Evolutionary conservation across 2,113 vertebrate species (phyloP), one percentile per base, ranked within the genome.

Genomic region (Centropristis striata): DNA sequence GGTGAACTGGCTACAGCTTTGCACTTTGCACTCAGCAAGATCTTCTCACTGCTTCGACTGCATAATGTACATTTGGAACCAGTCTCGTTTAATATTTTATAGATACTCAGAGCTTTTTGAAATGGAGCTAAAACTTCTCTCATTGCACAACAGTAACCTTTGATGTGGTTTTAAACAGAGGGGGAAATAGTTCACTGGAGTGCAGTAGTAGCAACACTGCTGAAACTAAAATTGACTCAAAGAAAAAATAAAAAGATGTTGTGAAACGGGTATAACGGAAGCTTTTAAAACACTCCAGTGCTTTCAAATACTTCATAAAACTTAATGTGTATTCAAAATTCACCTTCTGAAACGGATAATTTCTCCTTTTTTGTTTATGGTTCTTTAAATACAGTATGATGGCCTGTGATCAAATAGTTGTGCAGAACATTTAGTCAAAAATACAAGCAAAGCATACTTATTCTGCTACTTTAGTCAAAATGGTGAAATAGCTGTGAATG

Each of bases 71-170:
- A 73, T 71, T 50, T 85, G 63, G 41, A 68, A 76, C 32, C 61
- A 63, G 46, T 50, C 55, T 64, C 1, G 15, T 76, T 89, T 58
- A 81, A 90, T 88, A 89, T 88, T 88, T 92, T 55, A 88, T 81
- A 50, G 68, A 77, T 60, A 46, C 63, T 42, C 66, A 23, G 51
- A 74, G 70, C 21, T 78, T 75, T 75, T 37, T 53, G 23, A 85
- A 86, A 78, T 6, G 23, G 9, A 66, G 76, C 64, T 76, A 63
- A 71, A 80, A 63, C 42, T 55, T 75, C 27, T 86, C 49, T 50
- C 39, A 8, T 10, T 76, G 75, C 71, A 25, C 79, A 47, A 28
- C 77, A 79, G 44, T 47, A 72, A 75, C 71, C 70, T 88, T 71
- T 60, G 57, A 84, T 78, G 75, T 78, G 39, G 42, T 70, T 78